These are phyloP conservation scores for Sinodicranocentrus sp. DNA, from an alignment of 2,888 invertebrate genomes.

Conservation along the genomic window DNA sequence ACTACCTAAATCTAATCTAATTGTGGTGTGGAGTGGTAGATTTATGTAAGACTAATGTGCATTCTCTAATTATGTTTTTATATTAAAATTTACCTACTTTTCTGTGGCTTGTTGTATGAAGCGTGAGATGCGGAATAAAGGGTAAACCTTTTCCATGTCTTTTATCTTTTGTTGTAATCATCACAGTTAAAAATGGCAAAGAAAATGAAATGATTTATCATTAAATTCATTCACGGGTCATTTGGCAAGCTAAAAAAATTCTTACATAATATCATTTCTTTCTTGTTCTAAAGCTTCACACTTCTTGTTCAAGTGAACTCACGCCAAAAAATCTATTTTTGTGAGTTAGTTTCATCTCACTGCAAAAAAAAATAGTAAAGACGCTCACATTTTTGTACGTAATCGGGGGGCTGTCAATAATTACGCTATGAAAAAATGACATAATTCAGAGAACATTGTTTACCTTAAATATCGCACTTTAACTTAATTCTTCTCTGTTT, in stretches of 20 bases:
- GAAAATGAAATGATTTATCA: neutral
- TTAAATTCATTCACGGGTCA: conserved; percentile 44
- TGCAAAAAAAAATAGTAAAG: neutral
- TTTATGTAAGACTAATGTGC: neutral
- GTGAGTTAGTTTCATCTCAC: neutral
- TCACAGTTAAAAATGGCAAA: no score
- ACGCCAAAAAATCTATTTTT: conserved; percentile 20
- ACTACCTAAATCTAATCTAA: neutral
- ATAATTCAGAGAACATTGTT: no score
- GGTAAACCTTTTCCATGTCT: neutral
- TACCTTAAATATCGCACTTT: no score
- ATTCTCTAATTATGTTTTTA: no score
- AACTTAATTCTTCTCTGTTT: no score
- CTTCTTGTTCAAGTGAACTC: neutral
- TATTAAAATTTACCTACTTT: neutral
- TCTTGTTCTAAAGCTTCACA: neutral
- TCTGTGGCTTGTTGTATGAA: no score
- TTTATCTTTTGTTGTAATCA: no score
- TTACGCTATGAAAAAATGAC: no score
- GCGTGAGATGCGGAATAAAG: neutral
- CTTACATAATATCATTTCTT: neutral
- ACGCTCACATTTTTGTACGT: neutral
- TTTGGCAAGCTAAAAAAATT: conserved; percentile 31
- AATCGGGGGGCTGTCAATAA: no score
- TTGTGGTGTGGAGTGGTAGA: neutral